Evolutionary conservation across 2,888 invertebrate genomes (phyloP).

Genomic region (Drosophila conformis): DNA sequence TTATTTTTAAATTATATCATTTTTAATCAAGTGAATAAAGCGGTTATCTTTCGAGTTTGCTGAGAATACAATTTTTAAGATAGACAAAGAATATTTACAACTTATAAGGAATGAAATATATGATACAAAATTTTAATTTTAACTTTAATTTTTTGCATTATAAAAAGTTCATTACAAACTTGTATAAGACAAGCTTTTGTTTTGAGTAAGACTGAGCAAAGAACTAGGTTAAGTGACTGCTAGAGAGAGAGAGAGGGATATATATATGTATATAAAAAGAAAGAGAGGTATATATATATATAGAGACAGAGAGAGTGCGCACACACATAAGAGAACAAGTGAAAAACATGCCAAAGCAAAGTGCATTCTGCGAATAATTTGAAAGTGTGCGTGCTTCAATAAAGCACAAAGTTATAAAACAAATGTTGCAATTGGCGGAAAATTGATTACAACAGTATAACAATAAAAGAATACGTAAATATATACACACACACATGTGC

Average conservation of each 20-base stretch:
- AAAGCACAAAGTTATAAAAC: constrained; percentile 23
- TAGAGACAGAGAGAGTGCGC: constrained; percentile 20
- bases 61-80: not conserved
- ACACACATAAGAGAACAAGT: constrained; percentile 6
- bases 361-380: constrained; percentile 33
- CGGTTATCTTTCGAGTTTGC: not conserved
- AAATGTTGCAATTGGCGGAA: constrained; percentile 50
- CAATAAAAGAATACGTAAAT: not conserved
- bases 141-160: not conserved
- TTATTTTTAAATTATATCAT: not conserved
- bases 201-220: constrained; percentile 19
- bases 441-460: constrained; percentile 28
- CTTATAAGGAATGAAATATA: not conserved
- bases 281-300: too few species aligned
- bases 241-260: constrained; percentile 8
- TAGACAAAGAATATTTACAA: not conserved
- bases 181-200: constrained; percentile 6
- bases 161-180: not conserved
- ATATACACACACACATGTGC: constrained; percentile 7
- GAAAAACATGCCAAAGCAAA: constrained; percentile 44
- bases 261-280: not conserved
- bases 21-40: not conserved
- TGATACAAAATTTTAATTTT: not conserved
- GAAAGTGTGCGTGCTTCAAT: constrained; percentile 30
- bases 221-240: constrained; percentile 1